phyloP scores from a whole-genome alignment of 2,797 vertebrate species.

The Xiphorhynchus erythropygius region DNA sequence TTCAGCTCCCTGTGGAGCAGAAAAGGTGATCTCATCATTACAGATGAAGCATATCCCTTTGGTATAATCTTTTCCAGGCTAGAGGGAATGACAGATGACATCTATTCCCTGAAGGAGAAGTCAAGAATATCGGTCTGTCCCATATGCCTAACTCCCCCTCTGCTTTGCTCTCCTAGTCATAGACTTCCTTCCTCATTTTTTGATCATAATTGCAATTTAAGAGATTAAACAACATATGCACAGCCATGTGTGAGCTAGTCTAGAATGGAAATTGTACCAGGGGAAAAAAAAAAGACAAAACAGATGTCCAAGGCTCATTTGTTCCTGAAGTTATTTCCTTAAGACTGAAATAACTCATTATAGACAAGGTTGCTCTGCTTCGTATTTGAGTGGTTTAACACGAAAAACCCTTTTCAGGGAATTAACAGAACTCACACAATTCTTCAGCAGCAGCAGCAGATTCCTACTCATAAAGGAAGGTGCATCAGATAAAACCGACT shows the following conservation, averaged over 20 bases:
- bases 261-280: conserved; percentile 22
- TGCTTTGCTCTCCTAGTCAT: neutral
- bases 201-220: conserved; percentile 61
- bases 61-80: conserved; percentile 23
- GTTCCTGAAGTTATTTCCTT: conserved; percentile 48
- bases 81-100: conserved; percentile 31
- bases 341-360: conserved; percentile 4
- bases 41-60: conserved; percentile 5
- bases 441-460: neutral
- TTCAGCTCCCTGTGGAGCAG: conserved; percentile 4
- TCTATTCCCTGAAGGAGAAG: conserved; percentile 35
- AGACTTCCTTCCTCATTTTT: conserved; percentile 66
- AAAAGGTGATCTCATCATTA: conserved; percentile 42
- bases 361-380: neutral
- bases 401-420: neutral
- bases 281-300: neutral
- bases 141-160: neutral
- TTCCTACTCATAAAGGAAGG: neutral
- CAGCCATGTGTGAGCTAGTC: conserved; percentile 53
- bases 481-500: neutral
- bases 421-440: neutral
- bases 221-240: conserved; percentile 63
- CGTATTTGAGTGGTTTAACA: neutral
- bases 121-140: neutral
- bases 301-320: conserved; percentile 54